These are phyloP conservation scores for Isoperla grammatica DNA, from an alignment of 2,888 invertebrate species.

Conservation along the genomic window DNA sequence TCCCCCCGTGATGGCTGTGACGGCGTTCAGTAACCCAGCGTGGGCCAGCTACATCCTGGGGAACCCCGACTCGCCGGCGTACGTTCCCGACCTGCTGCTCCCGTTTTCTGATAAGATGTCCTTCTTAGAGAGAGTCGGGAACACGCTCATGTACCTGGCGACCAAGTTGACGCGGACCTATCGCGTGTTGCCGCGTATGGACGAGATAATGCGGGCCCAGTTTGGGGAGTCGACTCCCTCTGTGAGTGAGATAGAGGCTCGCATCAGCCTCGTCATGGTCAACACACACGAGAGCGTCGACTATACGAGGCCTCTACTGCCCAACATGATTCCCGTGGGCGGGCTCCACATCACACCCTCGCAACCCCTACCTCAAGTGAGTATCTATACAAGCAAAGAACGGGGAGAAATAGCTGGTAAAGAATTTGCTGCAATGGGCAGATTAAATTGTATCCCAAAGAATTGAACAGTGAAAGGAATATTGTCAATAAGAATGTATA, in stretches of 20 bases:
- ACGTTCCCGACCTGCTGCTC: conserved; percentile 16
- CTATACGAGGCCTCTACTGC: conserved; percentile 42
- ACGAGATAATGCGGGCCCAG: conserved; percentile 24
- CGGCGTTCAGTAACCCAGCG: conserved; percentile 23
- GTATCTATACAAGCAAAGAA: not conserved
- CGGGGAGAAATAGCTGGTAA: too few relatives aligned
- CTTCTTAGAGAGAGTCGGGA: conserved; percentile 24
- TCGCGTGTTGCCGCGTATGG: conserved; percentile 15
- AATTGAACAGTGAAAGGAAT: not conserved
- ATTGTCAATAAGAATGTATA: too few relatives aligned
- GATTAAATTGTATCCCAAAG: not conserved
- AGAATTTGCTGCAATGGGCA: too few relatives aligned
- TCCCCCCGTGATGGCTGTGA: conserved; percentile 26
- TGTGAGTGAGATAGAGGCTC: conserved; percentile 46
- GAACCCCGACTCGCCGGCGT: conserved; percentile 23
- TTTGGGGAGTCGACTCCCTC: conserved; percentile 30
- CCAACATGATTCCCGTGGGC: conserved; percentile 43
- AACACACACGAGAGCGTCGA: conserved; percentile 40
- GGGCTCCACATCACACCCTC: conserved; percentile 43
- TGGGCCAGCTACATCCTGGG: conserved; percentile 18
- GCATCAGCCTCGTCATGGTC: conserved; percentile 43
- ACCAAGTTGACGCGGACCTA: not conserved
- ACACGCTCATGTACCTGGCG: conserved; percentile 19
- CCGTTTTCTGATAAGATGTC: conserved; percentile 25
- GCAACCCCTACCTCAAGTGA: conserved; percentile 43